These are phyloP conservation scores for Orthonyx spaldingii DNA, from an alignment of 2,113 vertebrate species.

Conservation along the genomic window DNA sequence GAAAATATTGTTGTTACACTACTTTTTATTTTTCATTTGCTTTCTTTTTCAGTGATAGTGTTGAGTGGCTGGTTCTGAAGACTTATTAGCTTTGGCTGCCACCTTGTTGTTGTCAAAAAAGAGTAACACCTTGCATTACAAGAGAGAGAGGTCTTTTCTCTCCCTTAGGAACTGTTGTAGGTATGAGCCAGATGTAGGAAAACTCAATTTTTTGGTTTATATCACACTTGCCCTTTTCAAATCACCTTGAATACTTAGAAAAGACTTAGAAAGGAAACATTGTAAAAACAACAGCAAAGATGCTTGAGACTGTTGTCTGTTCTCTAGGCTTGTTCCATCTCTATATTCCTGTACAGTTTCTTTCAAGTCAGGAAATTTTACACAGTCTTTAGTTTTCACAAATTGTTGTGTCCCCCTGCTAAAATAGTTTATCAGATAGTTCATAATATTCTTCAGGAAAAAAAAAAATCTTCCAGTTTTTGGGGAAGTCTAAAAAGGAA, in stretches of 20 bases:
- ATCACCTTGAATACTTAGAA: neutral
- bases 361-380: neutral
- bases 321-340: neutral
- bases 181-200: neutral
- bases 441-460: neutral
- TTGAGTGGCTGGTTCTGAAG: neutral
- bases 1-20: conserved; percentile 32
- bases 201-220: neutral
- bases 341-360: neutral
- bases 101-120: neutral
- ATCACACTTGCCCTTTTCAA: neutral
- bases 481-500: neutral
- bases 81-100: neutral
- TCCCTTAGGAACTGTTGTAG: neutral
- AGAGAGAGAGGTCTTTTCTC: neutral
- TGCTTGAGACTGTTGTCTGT: neutral
- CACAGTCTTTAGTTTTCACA: neutral
- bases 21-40: neutral
- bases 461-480: neutral
- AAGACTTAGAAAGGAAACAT: neutral
- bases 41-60: neutral
- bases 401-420: neutral
- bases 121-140: neutral
- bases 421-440: neutral
- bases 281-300: neutral